Percentiles rank a stretch among this genome's conserved stretches.
Conservation (phyloP, 2,888 invertebrate genomes). For the Agrotis ipsilon region DNA sequence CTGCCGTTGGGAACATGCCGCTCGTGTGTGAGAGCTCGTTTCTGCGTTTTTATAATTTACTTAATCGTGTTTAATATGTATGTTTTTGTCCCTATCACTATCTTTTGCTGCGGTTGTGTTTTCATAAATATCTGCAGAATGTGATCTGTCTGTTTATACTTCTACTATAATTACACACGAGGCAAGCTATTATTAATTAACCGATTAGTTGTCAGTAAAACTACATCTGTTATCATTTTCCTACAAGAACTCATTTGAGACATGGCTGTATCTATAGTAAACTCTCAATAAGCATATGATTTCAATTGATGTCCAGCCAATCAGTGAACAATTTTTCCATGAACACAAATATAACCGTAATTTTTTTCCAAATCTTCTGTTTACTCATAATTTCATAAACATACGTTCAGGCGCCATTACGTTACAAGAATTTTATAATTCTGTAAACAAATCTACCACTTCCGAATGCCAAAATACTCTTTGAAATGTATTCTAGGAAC, state of each 20-base stretch:
- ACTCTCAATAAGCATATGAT: too few relatives aligned
- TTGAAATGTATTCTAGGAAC: constrained; percentile 37
- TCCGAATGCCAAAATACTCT: constrained; percentile 54
- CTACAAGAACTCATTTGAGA: too few relatives aligned
- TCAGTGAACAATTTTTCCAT: background rate
- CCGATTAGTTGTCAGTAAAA: too few relatives aligned
- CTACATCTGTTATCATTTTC: too few relatives aligned
- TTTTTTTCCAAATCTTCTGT: background rate
- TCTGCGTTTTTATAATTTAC: background rate
- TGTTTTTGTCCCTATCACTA: background rate
- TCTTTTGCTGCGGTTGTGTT: background rate
- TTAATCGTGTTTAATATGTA: background rate
- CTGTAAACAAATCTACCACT: constrained; percentile 38
- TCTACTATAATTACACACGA: too few relatives aligned
- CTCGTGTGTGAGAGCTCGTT: too few relatives aligned
- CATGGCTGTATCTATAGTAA: too few relatives aligned
- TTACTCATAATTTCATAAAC: constrained; percentile 17
- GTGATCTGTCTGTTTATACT: too few relatives aligned
- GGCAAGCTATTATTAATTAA: too few relatives aligned
- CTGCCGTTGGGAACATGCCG: too few relatives aligned
- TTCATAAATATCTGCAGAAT: background rate
- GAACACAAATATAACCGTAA: background rate
- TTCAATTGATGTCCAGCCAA: background rate
- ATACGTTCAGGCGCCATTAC: constrained; percentile 4
- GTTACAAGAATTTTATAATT: constrained; percentile 1